Conservation (phyloP, 2,888 invertebrate species). For the Drepanosiphum platanoidis region DNA sequence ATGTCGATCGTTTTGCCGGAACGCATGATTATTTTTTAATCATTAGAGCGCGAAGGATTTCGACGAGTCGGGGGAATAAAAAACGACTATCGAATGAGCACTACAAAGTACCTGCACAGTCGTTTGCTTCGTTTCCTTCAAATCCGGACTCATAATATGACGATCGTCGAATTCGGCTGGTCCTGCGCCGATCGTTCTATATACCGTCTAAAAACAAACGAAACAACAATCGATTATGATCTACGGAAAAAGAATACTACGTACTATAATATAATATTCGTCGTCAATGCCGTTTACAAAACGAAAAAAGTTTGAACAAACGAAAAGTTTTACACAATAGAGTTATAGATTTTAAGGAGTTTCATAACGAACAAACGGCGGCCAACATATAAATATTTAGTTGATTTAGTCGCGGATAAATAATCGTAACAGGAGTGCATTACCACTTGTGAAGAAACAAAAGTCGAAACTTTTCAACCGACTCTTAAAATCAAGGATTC, state of each 20-base stretch:
- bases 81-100: not conserved
- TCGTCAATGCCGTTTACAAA: not conserved
- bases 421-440: constrained; percentile 10
- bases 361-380: not conserved
- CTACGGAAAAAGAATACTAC: too few relatives aligned
- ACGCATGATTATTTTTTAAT: too few relatives aligned
- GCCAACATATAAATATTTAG: constrained; percentile 45
- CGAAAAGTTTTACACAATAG: constrained; percentile 31
- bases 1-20: too few relatives aligned
- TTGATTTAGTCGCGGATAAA: constrained; percentile 28
- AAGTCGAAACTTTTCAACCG: constrained; percentile 26
- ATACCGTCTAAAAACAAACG: not conserved
- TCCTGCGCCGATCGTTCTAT: too few relatives aligned
- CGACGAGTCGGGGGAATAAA: too few relatives aligned
- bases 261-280: too few relatives aligned
- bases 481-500: constrained; percentile 31
- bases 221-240: not conserved
- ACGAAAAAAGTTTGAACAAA: not conserved
- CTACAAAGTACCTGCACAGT: too few relatives aligned
- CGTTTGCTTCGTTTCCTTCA: too few relatives aligned
- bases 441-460: constrained; percentile 20
- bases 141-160: too few relatives aligned
- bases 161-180: too few relatives aligned
- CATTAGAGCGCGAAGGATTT: too few relatives aligned
- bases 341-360: not conserved